Evolutionary conservation across 2,797 vertebrate species (phyloP), one percentile per base, ranked within the genome.

Genomic region (Enteromius fasciolatus): DNA sequence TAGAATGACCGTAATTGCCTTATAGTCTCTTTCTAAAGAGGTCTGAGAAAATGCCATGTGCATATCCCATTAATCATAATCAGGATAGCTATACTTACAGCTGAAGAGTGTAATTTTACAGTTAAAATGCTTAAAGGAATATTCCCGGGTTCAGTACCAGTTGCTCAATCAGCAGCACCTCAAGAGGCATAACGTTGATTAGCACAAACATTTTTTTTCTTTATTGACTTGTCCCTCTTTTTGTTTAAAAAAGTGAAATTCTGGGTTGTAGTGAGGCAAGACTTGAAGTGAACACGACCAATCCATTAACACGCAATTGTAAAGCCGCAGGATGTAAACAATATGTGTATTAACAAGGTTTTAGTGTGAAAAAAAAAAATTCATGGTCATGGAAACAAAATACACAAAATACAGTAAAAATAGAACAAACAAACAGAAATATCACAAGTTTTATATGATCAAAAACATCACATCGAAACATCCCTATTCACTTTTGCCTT

Each of bases 1-100:
- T 84, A 28, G 85, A 73, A 81, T 74, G 48, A 66, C 54, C 15
- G 33, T 82, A 85, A 82, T 76, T 52, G 61, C n/a, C 36, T 59
- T 9, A n/a, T 54, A 52, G 69, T 5, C 36, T 76, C 70, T 68
- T 52, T 76, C n/a, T 44, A 77, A 48, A 57, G 64, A 69, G 9
- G 52, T 69, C 74, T 69, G 64, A 61, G 66, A 83, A 68, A 69
- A 76, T 5, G 25, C 36, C 36, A 17, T 18, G 76, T 31, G 25
- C 14, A 76, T 31, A 82, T 76, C 59, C 39, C 57, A 39, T 74
- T 66, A 66, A 75, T 82, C 50, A 82, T 12, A 67, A 82, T 54
- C 46, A 75, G 41, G 36, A 67, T 82, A 23, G 59, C 17, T 28
- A 54, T 68, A 59, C 50, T 68, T 68, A 57, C 25, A 46, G 25